phyloP scores from a whole-genome alignment of 2,113 vertebrate species.

The Dolichallabes microphthalmus region DNA sequence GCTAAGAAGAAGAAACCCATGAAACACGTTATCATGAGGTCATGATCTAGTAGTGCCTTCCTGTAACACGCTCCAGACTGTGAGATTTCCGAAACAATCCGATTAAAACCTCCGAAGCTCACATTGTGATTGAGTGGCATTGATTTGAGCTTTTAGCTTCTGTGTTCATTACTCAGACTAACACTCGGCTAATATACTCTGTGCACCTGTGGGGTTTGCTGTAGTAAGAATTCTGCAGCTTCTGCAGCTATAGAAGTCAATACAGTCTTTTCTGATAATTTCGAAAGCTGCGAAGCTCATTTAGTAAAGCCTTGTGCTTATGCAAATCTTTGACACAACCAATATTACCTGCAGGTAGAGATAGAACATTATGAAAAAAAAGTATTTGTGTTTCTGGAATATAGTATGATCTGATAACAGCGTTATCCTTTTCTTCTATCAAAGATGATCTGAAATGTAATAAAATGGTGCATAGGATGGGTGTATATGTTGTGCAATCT shows the following conservation, averaged over 20 bases:
- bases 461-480: background rate
- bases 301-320: background rate
- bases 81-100: background rate
- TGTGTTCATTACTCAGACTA: background rate
- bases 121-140: conserved; percentile 9
- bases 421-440: background rate
- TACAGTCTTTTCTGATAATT: conserved; percentile 1
- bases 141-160: conserved; percentile 17
- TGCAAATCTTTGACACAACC: background rate
- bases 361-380: background rate
- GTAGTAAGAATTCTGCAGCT: background rate
- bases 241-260: background rate
- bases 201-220: conserved; percentile 1
- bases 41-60: background rate
- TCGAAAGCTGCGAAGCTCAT: background rate
- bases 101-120: background rate
- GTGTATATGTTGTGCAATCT: background rate
- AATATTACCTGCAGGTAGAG: background rate
- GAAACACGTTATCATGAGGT: background rate
- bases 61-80: conserved; percentile 10
- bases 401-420: background rate
- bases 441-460: background rate
- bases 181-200: background rate
- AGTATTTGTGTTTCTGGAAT: background rate
- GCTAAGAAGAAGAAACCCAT: background rate